Base-by-base conservation (phyloP, 2,113 vertebrate species). In the Hydrochoerus hydrochaeris region DNA sequence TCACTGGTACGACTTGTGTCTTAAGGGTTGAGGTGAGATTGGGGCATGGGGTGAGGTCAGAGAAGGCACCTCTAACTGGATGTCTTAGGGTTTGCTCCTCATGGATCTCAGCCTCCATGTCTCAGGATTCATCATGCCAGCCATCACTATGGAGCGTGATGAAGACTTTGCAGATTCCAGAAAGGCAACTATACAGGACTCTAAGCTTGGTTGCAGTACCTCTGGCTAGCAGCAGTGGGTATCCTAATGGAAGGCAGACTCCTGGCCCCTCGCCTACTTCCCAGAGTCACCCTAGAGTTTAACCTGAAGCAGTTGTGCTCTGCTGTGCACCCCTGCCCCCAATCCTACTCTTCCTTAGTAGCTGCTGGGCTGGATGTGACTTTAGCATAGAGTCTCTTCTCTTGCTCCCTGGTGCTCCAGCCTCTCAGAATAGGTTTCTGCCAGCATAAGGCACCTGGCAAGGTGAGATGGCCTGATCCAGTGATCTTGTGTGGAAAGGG, bases 341-440 rank as follows among this genome's bases (percentile, higher is more conserved):
- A 41, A 49, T 3, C 35, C 28, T 57, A 7, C 46, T 62, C 28
- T 83, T 85, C 28, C 12, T 19, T 9, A 82, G 85, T 69, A 11
- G 26, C 65, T 35, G 1, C 30, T 58, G 52, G 1, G 22, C 35
- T 57, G 57, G 32, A 52, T 73, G 54, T 28, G 3, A 30, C 32
- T 88, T 85, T 7, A 57, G 49, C 20, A 62, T 2, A 30, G 41
- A 22, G 0, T n/a, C 24, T 73, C 58, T 62, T 95, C 69, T 77
- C 35, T 46, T 62, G 44, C 38, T 30, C 32, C 46, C 24, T n/a
- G 10, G 4, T 30, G 88, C 32, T 86, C 87, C 41, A 44, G 60
- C 62, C 80, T 91, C 30, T 91, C 87, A 69, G 46, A 71, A 30
- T 12, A 92, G 78, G 14, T 88, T 90, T 96, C 88, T 85, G 52